These are phyloP conservation scores for Netta rufina DNA, from an alignment of 2,797 vertebrate species.

Conservation along the genomic window DNA sequence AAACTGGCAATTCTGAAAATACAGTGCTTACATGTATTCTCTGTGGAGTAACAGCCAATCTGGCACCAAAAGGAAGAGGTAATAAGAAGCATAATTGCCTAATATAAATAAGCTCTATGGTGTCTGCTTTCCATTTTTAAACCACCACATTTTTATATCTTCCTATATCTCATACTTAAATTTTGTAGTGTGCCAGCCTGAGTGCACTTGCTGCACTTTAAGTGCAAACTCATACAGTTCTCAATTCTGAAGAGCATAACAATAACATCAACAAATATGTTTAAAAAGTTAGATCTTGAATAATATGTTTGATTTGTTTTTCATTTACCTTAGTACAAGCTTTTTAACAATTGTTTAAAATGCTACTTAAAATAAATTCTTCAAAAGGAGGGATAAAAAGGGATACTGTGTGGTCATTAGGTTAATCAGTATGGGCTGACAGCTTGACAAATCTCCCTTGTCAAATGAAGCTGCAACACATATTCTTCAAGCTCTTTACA, in stretches of 20 bases:
- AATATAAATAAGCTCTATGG: conserved; percentile 63
- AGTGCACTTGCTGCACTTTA: background rate
- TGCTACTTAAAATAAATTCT: conserved; percentile 18
- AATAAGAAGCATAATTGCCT: conserved; percentile 69
- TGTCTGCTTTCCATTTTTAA: conserved; percentile 69
- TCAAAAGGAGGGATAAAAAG: conserved; percentile 5
- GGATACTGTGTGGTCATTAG: background rate
- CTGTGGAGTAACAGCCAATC: conserved; percentile 52
- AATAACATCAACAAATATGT: background rate
- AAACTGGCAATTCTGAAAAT: conserved; percentile 64
- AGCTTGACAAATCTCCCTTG: conserved; percentile 65
- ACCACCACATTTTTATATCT: conserved; percentile 60
- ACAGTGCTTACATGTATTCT: conserved; percentile 44
- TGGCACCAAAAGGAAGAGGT: conserved; percentile 51
- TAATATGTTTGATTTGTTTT: background rate
- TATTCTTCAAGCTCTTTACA: conserved; percentile 61
- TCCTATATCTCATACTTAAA: background rate
- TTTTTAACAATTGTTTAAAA: background rate
- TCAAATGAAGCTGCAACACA: conserved; percentile 56
- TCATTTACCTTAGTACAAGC: background rate
- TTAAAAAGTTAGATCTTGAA: background rate
- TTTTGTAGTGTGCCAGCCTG: background rate
- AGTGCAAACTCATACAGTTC: background rate
- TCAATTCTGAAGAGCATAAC: background rate
- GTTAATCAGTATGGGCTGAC: conserved; percentile 46